Base-by-base conservation (phyloP, 2,113 vertebrate species). In the Numenius arquata region DNA sequence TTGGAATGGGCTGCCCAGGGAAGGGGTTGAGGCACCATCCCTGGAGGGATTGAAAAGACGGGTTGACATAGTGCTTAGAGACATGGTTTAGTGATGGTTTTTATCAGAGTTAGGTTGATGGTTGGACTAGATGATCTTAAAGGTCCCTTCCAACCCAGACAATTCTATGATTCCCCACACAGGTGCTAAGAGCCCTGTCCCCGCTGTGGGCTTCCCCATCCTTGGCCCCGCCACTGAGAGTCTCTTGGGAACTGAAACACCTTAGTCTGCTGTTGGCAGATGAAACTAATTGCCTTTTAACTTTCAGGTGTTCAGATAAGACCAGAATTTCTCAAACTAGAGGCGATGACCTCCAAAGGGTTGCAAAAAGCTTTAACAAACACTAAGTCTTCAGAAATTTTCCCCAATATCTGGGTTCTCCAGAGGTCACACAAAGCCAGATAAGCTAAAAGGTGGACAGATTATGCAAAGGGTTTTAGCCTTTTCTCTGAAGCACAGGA, bases 301-400 rank as follows among this genome's bases (percentile, higher is more conserved):
- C 36, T 89, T 89, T 17, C 84, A 87, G 80, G 61, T 68, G 52
- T 68, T 75, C 87, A 81, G 89, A 72, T 71, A 95, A 89, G 61
- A 94, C 75, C 61, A 59, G 40, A 59, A 78, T 72, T 90, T 92
- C 70, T 94, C 72, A 91, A 95, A 92, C 23, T 25, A 43, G n/a
- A 92, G 87, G 80, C 40, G 84, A 82, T 52, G 47, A 76, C 75
- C 86, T 87, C 72, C 45, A 81, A 80, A 89, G 14, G 27, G 14
- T 9, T 88, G 59, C 67, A 86, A 62, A 94, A 86, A 85, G 55
- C 91, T 81, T 79, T 74, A 74, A 75, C 63, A 90, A 91, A 73
- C 26, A 88, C 15, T 74, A 52, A 14, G 0, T 70, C 84, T 76
- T 76, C 66, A 89, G 53, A 82, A 85, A 85, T 62, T 68, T 75